A percentile compares a stretch with the other conserved stretches of the same genome.
phyloP scores from a whole-genome alignment of 2,888 invertebrate species.

The Drosophila demipolita region DNA sequence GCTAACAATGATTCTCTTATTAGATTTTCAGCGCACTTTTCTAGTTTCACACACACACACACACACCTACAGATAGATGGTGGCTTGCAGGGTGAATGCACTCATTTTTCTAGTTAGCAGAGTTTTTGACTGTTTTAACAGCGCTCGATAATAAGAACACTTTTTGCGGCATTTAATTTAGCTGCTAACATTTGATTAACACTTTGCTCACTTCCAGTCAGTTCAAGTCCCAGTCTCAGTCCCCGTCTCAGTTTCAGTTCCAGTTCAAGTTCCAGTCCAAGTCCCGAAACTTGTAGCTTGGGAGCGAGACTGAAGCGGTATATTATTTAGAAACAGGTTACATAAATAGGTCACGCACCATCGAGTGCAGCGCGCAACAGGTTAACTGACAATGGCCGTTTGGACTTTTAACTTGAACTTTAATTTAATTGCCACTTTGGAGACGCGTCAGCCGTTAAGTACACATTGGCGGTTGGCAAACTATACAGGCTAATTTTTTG shows the following conservation, averaged over 20 bases:
- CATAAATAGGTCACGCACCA: slow-evolving; percentile 83
- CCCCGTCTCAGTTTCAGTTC: slow-evolving; percentile 15
- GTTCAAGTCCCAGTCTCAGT: slow-evolving; percentile 26
- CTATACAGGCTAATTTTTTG: slow-evolving; percentile 39
- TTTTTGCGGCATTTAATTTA: slow-evolving; percentile 29
- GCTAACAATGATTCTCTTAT: slow-evolving; percentile 43
- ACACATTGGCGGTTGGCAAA: slow-evolving; percentile 35
- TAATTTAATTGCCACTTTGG: slow-evolving; percentile 30
- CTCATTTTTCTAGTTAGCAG: slow-evolving; percentile 58
- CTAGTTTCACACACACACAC: slow-evolving; percentile 51
- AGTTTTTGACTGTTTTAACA: slow-evolving; percentile 34
- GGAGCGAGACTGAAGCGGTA: slow-evolving; percentile 60
- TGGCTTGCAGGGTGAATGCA: slow-evolving; percentile 81
- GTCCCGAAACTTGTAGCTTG: slow-evolving; percentile 66
- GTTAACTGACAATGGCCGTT: slow-evolving; percentile 49
- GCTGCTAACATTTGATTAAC: slow-evolving; percentile 59
- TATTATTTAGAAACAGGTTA: slow-evolving; percentile 81
- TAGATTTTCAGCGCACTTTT: slow-evolving; percentile 60
- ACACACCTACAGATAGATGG: slow-evolving; percentile 22
- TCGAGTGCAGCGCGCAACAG: slow-evolving; percentile 78
- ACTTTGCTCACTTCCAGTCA: slow-evolving; percentile 57
- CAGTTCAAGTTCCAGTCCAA: slow-evolving; percentile 27
- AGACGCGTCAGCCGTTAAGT: slow-evolving; percentile 18
- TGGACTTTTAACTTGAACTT: slow-evolving; percentile 34
- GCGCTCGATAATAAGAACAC: slow-evolving; percentile 51